Conservation (phyloP, 2,888 invertebrate species). For the Lissonota sp. region DNA sequence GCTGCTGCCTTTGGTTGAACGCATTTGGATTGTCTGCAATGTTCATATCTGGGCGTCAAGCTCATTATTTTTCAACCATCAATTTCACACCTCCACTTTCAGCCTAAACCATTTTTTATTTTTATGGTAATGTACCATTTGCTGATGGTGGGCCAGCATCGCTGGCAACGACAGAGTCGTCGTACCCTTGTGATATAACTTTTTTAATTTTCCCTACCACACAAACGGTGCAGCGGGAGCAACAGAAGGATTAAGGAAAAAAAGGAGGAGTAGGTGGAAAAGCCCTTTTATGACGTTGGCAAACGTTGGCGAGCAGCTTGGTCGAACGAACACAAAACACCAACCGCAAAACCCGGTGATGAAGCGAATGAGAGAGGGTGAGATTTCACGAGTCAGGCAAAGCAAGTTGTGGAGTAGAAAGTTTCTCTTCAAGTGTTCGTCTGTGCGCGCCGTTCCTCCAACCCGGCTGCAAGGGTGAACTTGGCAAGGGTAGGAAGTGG, state of each 20-base stretch:
- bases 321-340: conserved; percentile 34
- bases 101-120: too few species aligned
- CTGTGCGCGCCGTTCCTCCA: conserved; percentile 28
- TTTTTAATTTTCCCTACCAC: conserved; percentile 60
- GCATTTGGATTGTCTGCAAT: too few species aligned
- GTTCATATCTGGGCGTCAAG: too few species aligned
- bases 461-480: background rate
- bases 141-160: background rate
- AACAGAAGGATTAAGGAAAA: conserved; percentile 24
- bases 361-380: conserved; percentile 5
- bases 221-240: conserved; percentile 33
- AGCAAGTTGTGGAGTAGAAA: conserved; percentile 70
- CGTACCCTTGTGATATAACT: conserved; percentile 33
- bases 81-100: too few species aligned
- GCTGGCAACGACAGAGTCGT: conserved; percentile 29
- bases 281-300: conserved; percentile 39
- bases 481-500: conserved; percentile 48
- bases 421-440: conserved; percentile 65
- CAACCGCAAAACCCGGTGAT: background rate
- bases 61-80: too few species aligned
- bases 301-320: conserved; percentile 31
- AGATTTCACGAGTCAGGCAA: conserved; percentile 69
- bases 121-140: background rate
- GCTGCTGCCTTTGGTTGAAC: too few species aligned
- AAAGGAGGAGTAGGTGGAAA: conserved; percentile 25